Conservation (phyloP, 2,797 vertebrate species). For the Eleutherodactylus coqui region DNA sequence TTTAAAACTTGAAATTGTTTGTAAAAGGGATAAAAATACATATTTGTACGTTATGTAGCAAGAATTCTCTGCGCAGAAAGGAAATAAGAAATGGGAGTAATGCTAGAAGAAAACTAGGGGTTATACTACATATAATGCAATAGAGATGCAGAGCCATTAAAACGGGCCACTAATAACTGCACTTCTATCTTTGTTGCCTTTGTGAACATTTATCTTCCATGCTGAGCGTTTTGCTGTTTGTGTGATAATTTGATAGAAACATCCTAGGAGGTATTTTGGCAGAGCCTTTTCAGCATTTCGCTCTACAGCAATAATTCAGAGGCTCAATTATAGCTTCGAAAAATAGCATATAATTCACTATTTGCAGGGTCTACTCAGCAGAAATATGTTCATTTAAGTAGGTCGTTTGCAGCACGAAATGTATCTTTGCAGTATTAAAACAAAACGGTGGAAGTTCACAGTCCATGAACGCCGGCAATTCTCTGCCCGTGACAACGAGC, state of each 20-base stretch:
- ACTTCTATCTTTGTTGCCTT: slow-evolving; percentile 11
- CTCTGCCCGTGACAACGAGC: slow-evolving; percentile 33
- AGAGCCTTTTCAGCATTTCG: slow-evolving; percentile 46
- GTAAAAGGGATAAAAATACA: background rate
- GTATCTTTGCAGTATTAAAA: slow-evolving; percentile 25
- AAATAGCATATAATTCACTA: slow-evolving; percentile 50
- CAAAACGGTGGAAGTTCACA: slow-evolving; percentile 18
- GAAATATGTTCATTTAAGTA: slow-evolving; percentile 42
- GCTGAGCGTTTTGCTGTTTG: slow-evolving; percentile 38
- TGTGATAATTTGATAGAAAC: slow-evolving; percentile 54
- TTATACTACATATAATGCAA: background rate
- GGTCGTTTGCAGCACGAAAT: slow-evolving; percentile 37
- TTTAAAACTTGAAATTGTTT: background rate
- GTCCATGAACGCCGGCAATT: slow-evolving; percentile 17
- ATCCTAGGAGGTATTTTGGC: slow-evolving; percentile 51
- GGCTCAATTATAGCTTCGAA: slow-evolving; percentile 44
- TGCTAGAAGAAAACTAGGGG: background rate
- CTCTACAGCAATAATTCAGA: slow-evolving; percentile 40
- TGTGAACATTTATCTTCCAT: slow-evolving; percentile 37
- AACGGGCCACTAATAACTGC: slow-evolving; percentile 14
- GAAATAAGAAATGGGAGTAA: background rate
- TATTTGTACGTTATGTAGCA: background rate
- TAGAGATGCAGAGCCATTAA: slow-evolving; percentile 11
- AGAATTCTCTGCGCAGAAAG: background rate
- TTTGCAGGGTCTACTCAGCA: slow-evolving; percentile 44